Evolutionary conservation across 1,140 invertebrate species (phyloP).

Genomic region (Capitella teleta): DNA sequence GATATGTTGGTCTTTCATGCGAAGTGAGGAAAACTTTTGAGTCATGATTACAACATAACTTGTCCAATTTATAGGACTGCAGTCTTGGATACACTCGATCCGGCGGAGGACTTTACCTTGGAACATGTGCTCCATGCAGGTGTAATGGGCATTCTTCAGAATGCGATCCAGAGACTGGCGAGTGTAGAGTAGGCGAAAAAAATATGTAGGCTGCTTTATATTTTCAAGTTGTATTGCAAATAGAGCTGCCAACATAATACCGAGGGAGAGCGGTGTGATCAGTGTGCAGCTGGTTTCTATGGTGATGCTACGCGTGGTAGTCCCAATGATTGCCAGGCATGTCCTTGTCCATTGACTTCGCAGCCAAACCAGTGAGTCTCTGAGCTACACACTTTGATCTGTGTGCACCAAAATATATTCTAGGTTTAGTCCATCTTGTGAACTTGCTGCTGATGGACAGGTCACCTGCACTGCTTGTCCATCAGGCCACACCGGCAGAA

Average conservation of each 20-base stretch:
- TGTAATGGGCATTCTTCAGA: constrained; percentile 10
- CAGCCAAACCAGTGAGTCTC: constrained; percentile 4
- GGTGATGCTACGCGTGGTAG: constrained; percentile 76
- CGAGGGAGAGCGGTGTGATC: constrained; percentile 57
- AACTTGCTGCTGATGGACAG: constrained; percentile 62
- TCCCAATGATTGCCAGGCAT: constrained; percentile 81
- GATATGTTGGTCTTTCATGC: constrained; percentile 78
- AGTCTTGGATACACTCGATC: constrained; percentile 54
- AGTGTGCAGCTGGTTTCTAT: constrained; percentile 54
- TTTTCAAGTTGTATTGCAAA: background rate
- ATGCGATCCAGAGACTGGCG: constrained; percentile 12
- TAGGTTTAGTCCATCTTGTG: constrained; percentile 67
- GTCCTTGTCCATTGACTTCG: constrained; percentile 34
- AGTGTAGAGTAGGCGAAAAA: constrained; percentile 5
- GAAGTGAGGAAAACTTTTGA: constrained; percentile 46
- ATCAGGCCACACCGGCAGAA: constrained; percentile 67
- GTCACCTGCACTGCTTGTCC: constrained; percentile 73
- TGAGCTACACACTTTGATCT: background rate
- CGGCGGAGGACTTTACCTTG: constrained; percentile 1
- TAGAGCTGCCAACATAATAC: constrained; percentile 11
- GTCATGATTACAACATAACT: background rate
- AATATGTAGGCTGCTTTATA: too few species aligned
- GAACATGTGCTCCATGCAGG: constrained; percentile 7
- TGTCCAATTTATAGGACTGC: constrained; percentile 47
- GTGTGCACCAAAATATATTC: background rate